These are phyloP conservation scores for Acleris holmiana DNA, from an alignment of 2,888 invertebrate genomes.

Conservation along the genomic window DNA sequence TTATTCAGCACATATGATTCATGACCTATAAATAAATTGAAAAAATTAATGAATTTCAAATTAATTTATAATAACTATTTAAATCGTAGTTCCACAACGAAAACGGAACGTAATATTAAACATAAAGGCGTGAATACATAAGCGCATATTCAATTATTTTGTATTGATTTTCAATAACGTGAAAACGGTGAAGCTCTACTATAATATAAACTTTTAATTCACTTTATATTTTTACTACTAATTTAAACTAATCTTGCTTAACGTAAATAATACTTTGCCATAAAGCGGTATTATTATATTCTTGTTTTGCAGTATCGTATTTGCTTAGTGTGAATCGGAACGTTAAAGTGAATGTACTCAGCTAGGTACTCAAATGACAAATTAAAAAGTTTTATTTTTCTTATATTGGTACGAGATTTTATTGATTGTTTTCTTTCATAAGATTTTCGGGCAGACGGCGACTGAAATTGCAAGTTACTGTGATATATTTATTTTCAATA, in stretches of 20 bases:
- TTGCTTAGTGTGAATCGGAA: constrained; percentile 62
- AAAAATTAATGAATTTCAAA: no score
- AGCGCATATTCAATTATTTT: background rate
- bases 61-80: background rate
- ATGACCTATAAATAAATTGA: no score
- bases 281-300: background rate
- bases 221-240: background rate
- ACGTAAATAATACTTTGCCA: background rate
- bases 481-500: constrained; percentile 85
- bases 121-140: constrained; percentile 19
- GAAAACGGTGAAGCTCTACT: background rate
- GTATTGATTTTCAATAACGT: no score
- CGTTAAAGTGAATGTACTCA: constrained; percentile 83
- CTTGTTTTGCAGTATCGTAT: constrained; percentile 5
- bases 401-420: constrained; percentile 85
- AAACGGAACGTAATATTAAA: constrained; percentile 15
- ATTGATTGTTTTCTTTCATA: constrained; percentile 86
- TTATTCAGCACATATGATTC: no score
- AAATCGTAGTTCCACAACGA: background rate
- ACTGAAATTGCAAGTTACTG: constrained; percentile 85
- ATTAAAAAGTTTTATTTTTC: constrained; percentile 85
- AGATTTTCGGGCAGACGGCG: constrained; percentile 85
- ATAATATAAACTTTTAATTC: background rate
- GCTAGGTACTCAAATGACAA: constrained; percentile 78
- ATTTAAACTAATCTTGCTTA: background rate